phyloP scores from a whole-genome alignment of 2,888 invertebrate species.

The Spatulosminthurus flaviceps region DNA sequence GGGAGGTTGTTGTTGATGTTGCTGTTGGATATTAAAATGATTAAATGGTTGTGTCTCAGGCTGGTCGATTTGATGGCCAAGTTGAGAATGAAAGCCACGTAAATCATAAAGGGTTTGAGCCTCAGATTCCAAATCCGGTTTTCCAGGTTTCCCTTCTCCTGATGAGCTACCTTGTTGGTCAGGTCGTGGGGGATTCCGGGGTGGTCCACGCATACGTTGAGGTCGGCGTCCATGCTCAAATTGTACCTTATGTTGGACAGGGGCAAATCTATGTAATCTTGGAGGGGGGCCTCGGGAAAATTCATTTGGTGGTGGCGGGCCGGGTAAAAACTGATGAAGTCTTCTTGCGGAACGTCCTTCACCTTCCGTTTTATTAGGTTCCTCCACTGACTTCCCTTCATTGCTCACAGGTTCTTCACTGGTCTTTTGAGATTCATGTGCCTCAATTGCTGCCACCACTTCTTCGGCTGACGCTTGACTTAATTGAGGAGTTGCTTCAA shows the following conservation, averaged over 20 bases:
- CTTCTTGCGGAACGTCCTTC: slow-evolving; percentile 35
- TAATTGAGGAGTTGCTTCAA: slow-evolving; percentile 18
- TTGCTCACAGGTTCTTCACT: neutral
- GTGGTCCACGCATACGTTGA: neutral
- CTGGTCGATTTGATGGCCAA: slow-evolving; percentile 51
- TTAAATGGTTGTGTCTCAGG: slow-evolving; percentile 9
- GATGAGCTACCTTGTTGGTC: neutral
- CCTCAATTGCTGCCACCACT: slow-evolving; percentile 42
- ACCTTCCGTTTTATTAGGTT: slow-evolving; percentile 1
- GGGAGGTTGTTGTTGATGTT: slow-evolving; percentile 27
- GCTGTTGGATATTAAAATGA: slow-evolving; percentile 9
- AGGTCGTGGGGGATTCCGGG: neutral
- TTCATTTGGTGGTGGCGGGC: slow-evolving; percentile 26
- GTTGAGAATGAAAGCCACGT: slow-evolving; percentile 57
- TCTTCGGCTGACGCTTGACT: slow-evolving; percentile 45
- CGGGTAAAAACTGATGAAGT: slow-evolving; percentile 25
- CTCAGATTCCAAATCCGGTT: slow-evolving; percentile 55
- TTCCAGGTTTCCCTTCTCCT: neutral
- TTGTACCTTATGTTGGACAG: neutral
- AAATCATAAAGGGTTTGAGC: slow-evolving; percentile 62
- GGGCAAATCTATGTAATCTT: neutral
- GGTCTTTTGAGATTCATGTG: slow-evolving; percentile 26
- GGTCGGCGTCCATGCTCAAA: neutral
- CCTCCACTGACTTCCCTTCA: neutral
- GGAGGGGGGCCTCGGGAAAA: neutral